Conservation (phyloP, 2,888 invertebrate genomes). For the Meloe dianella region DNA sequence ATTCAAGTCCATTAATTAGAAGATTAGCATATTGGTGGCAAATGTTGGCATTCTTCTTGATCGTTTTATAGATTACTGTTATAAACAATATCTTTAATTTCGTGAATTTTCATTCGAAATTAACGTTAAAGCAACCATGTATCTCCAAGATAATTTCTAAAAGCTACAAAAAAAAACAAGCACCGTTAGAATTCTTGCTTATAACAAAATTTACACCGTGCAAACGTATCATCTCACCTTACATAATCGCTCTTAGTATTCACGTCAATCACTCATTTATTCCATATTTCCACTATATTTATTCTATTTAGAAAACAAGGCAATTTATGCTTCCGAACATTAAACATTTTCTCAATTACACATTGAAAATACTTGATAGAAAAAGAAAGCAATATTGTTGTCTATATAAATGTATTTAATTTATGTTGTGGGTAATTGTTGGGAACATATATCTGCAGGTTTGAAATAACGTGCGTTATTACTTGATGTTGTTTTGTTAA, state of each 20-base stretch:
- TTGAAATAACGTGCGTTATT: background rate
- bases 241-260: background rate
- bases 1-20: conserved; percentile 27
- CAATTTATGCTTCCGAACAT: conserved; percentile 40
- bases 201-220: background rate
- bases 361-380: background rate
- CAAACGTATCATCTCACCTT: background rate
- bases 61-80: background rate
- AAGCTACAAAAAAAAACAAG: background rate
- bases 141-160: background rate
- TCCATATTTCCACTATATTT: background rate
- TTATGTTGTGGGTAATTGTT: conserved; percentile 1
- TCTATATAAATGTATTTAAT: conserved; percentile 11
- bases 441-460: background rate
- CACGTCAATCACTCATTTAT: conserved; percentile 10
- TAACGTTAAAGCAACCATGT: too few relatives aligned
- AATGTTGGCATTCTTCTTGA: background rate
- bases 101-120: too few relatives aligned
- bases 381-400: background rate
- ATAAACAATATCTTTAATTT: background rate
- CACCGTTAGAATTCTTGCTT: background rate
- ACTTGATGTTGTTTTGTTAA: background rate
- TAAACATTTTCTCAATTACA: conserved; percentile 31
- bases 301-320: conserved; percentile 13
- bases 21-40: conserved; percentile 25